Evolutionary conservation across 53 echinoderm and acorn worm species (phyloP).

Genomic region (Echinarachnius parma): DNA sequence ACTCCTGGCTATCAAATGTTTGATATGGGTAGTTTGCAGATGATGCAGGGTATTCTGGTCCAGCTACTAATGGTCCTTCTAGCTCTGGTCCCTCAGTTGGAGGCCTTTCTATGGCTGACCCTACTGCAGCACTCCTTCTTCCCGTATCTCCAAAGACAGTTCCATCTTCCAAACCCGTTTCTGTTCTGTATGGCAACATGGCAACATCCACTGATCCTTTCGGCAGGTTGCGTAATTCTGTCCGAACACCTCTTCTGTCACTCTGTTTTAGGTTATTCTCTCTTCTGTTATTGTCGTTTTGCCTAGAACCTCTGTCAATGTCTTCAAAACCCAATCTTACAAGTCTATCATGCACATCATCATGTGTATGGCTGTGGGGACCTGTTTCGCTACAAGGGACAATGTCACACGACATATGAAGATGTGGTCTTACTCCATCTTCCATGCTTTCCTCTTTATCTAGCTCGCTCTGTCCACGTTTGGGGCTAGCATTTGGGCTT

Average conservation of each 20-base stretch:
- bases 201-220: background rate
- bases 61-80: too few species aligned
- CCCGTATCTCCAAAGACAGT: too few species aligned
- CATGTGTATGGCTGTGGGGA: conserved; percentile 39
- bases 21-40: too few species aligned
- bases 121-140: too few species aligned
- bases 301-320: conserved; percentile 33
- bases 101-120: too few species aligned
- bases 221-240: background rate
- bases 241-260: too few species aligned
- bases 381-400: conserved; percentile 60
- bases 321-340: conserved; percentile 60
- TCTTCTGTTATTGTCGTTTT: too few species aligned
- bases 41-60: too few species aligned
- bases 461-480: too few species aligned
- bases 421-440: conserved; percentile 61
- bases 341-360: conserved; percentile 56
- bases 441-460: background rate
- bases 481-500: background rate
- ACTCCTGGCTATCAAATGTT: too few species aligned
- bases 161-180: too few species aligned
- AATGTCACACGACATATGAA: conserved; percentile 92
- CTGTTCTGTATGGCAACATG: background rate
- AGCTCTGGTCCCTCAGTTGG: too few species aligned
- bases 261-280: conserved; percentile 6